Conservation (phyloP, 2,888 invertebrate species). For the Orthosia incerta region DNA sequence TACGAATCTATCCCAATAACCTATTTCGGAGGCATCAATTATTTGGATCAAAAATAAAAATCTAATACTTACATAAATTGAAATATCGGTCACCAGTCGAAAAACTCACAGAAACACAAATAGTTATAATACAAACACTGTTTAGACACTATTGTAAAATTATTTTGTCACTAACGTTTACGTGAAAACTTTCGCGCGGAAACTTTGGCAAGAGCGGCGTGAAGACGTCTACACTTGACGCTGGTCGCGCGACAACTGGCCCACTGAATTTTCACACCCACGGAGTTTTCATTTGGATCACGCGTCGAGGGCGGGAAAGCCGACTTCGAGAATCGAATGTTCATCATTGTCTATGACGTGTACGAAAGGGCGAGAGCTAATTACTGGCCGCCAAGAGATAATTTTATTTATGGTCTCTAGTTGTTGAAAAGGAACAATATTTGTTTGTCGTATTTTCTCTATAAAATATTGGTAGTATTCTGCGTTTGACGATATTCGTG, state of each 20-base stretch:
- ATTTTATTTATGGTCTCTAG: conserved; percentile 18
- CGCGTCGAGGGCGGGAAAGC: conserved; percentile 79
- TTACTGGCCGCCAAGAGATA: conserved; percentile 38
- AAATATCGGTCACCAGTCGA: conserved; percentile 52
- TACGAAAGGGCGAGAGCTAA: conserved; percentile 42
- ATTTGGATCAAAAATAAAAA: conserved; percentile 44
- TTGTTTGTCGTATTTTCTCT: conserved; percentile 18
- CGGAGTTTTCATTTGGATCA: conserved; percentile 79
- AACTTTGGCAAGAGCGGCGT: conserved; percentile 73
- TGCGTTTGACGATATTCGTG: conserved; percentile 1
- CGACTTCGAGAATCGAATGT: conserved; percentile 75
- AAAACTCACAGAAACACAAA: conserved; percentile 72
- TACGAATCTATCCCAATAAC: conserved; percentile 53
- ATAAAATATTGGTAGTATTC: not conserved
- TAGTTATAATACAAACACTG: conserved; percentile 71
- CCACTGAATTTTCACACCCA: conserved; percentile 74
- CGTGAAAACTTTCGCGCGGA: conserved; percentile 79
- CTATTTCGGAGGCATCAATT: conserved; percentile 52
- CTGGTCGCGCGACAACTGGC: conserved; percentile 77
- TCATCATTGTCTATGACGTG: conserved; percentile 70
- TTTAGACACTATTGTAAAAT: conserved; percentile 69
- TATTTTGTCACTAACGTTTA: conserved; percentile 65
- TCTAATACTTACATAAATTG: conserved; percentile 60
- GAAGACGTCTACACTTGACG: conserved; percentile 73
- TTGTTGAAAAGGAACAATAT: conserved; percentile 3